Percentiles rank a stretch among this genome's conserved stretches.
Evolutionary conservation across 1,140 invertebrate species (phyloP).

Genomic region (Batillaria attramentaria): DNA sequence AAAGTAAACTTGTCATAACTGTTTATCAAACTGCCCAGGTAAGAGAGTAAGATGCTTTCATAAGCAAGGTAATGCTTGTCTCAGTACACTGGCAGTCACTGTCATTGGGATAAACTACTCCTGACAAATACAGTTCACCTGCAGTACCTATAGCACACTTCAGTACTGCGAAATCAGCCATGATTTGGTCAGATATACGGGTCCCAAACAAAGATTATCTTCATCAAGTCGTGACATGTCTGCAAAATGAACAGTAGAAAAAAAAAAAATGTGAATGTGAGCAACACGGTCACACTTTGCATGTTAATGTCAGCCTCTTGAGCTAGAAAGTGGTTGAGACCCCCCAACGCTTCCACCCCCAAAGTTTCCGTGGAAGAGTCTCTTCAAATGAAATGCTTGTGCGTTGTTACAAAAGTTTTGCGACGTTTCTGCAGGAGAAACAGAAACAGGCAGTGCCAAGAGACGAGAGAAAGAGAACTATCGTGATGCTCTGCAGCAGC

Average conservation of each 20-base stretch:
- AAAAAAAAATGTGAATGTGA: background rate
- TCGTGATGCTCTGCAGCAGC: slow-evolving; percentile 54
- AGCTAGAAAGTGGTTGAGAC: background rate
- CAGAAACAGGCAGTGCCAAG: slow-evolving; percentile 45
- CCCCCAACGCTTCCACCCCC: background rate
- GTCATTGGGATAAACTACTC: no score
- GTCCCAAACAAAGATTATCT: no score
- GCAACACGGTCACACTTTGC: background rate
- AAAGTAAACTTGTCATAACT: no score
- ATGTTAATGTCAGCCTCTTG: background rate
- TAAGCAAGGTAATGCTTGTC: no score
- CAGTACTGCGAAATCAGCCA: no score
- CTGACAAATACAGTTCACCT: no score
- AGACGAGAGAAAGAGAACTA: slow-evolving; percentile 54
- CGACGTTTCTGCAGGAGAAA: slow-evolving; percentile 48
- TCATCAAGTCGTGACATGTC: background rate
- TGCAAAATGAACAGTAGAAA: background rate
- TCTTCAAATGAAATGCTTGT: background rate
- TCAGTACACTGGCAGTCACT: no score
- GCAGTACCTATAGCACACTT: no score
- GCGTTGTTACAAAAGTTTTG: no score
- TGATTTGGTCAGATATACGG: no score
- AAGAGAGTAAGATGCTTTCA: no score
- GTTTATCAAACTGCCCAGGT: no score
- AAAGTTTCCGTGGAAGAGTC: background rate